Conservation (phyloP, 2,797 vertebrate genomes). For the Falco naumanni region DNA sequence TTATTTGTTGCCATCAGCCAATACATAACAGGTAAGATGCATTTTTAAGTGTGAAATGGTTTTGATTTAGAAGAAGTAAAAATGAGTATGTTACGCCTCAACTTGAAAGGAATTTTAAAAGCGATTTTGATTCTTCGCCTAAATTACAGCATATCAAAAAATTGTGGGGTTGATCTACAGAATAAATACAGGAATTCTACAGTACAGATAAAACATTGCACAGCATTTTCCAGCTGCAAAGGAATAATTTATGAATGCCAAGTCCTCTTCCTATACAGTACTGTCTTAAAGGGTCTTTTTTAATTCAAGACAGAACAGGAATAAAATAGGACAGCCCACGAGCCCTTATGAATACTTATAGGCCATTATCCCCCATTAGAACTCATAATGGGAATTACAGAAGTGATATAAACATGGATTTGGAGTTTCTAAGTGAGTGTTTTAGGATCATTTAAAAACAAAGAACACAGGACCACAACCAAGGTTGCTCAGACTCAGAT, state of each 20-base stretch:
- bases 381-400: not conserved
- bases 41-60: not conserved
- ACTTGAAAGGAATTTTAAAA: not conserved
- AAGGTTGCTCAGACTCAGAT: not conserved
- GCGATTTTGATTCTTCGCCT: not conserved
- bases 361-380: not conserved
- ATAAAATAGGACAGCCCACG: not conserved
- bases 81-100: not conserved
- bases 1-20: not conserved
- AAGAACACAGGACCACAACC: not conserved
- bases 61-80: not conserved
- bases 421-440: not conserved
- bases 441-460: not conserved
- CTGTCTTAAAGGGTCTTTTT: not conserved
- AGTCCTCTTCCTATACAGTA: not conserved
- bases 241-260: not conserved
- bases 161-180: not conserved
- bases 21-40: not conserved
- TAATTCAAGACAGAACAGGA: not conserved
- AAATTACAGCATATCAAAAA: not conserved
- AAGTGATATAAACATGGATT: not conserved
- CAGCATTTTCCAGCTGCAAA: not conserved
- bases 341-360: not conserved
- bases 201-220: not conserved
- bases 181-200: not conserved